These are phyloP conservation scores for Neopipo cinnamomea DNA, from an alignment of 2,113 vertebrate species.

Conservation along the genomic window DNA sequence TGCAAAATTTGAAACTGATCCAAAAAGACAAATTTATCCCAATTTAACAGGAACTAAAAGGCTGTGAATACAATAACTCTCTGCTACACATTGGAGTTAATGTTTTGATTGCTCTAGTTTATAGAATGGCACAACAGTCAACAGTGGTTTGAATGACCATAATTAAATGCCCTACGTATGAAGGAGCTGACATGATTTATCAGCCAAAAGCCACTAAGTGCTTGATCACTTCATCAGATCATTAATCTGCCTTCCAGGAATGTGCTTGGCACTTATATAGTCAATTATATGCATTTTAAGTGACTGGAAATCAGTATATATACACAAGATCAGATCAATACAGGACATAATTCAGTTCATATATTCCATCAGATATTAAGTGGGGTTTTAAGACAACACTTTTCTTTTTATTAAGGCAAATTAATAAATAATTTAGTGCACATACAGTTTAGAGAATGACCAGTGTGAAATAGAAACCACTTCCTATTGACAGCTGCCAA, in stretches of 20 bases:
- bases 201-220: slow-evolving; percentile 23
- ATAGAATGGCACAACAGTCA: slow-evolving; percentile 7
- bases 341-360: background rate
- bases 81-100: background rate
- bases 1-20: background rate
- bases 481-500: background rate
- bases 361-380: background rate
- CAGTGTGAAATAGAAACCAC: background rate
- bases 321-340: slow-evolving; percentile 38
- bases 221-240: slow-evolving; percentile 54
- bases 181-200: slow-evolving; percentile 55
- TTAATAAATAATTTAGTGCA: background rate
- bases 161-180: slow-evolving; percentile 12
- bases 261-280: background rate
- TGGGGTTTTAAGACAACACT: background rate
- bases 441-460: background rate
- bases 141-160: background rate
- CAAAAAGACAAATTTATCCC: background rate
- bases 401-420: background rate
- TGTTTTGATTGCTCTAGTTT: background rate
- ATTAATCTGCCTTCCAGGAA: slow-evolving; percentile 58
- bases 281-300: slow-evolving; percentile 50
- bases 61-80: background rate
- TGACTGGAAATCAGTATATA: background rate
- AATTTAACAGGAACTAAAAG: background rate